Evolutionary conservation across 2,113 vertebrate species (phyloP), one percentile per base, ranked within the genome.

Genomic region (Euleptes europaea): DNA sequence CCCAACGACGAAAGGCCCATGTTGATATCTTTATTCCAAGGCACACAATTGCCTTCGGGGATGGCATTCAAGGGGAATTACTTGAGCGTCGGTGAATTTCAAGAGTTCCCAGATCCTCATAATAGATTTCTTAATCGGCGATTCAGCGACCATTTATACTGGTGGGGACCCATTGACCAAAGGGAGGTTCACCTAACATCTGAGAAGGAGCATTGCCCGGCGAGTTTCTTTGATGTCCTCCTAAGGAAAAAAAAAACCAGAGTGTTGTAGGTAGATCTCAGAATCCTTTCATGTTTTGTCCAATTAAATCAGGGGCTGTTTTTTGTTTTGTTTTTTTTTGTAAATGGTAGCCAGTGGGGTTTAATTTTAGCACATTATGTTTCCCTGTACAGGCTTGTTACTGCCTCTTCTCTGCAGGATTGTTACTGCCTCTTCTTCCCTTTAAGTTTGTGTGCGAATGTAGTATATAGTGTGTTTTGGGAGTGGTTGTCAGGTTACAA

Each of bases 21-120:
- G 93, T 94, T 94, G 91, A 95, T 92, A 93, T 93, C 90, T 88
- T 91, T 82, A 92, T 89, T 94, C 89, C 73, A 84, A 88, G 82
- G 88, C 85, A 75, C 88, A 91, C 88, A 90, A 92, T 92, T 89
- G 92, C 92, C 91, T 93, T 90, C 83, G 85, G 88, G 91, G 88
- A 40, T 85, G 21, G 42, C 85, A 94, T 95, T 95, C 94, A 94
- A 87, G 82, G 71, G 87, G 82, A 90, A 94, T 94, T 94, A 94
- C 90, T 92, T 84, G 90, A 88, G 93, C 93, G 93, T 90, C 92
- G 78, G 86, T 88, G 88, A 90, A 91, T 79, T 90, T 92, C 83
- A 54, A 54, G 51, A 19, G 51, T 54, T 54, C 51, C 51, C 51
- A 54, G 51, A 14, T 54, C 51, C 51, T 94, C 73, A 91, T 90